These are phyloP conservation scores for Siphlonurus alternatus DNA, from an alignment of 2,888 invertebrate species.

Conservation along the genomic window DNA sequence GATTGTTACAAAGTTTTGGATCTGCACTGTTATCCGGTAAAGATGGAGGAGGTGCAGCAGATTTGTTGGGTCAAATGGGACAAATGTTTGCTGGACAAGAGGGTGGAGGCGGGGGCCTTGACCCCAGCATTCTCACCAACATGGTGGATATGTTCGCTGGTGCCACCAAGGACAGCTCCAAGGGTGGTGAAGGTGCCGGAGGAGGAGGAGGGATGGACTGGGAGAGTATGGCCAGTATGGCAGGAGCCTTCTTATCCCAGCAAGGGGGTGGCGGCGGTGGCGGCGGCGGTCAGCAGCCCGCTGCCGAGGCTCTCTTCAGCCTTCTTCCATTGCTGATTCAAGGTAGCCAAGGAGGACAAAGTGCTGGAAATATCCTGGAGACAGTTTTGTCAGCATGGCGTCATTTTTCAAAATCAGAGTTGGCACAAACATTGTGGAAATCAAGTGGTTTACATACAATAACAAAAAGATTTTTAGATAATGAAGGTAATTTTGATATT, in stretches of 20 bases:
- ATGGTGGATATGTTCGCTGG: conserved; percentile 35
- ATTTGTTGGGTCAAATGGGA: neutral
- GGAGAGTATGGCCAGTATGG: conserved; percentile 12
- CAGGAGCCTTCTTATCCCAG: conserved; percentile 10
- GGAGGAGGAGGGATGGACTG: conserved; percentile 11
- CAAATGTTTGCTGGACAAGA: neutral
- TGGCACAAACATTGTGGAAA: conserved; percentile 54
- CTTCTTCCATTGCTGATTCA: conserved; percentile 51
- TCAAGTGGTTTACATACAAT: conserved; percentile 53
- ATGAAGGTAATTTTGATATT: conserved; percentile 52
- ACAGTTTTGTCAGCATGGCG: conserved; percentile 1
- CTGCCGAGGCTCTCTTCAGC: conserved; percentile 27
- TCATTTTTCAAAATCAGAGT: conserved; percentile 44
- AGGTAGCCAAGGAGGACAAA: conserved; percentile 20
- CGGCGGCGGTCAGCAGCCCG: conserved; percentile 13
- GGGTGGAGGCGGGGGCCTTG: conserved; percentile 29
- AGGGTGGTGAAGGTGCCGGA: conserved; percentile 14
- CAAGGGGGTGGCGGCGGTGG: conserved; percentile 16
- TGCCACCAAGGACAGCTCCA: conserved; percentile 12
- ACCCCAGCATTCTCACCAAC: conserved; percentile 38
- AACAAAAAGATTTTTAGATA: conserved; percentile 48
- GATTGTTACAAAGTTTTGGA: conserved; percentile 12
- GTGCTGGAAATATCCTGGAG: neutral
- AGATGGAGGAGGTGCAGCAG: conserved; percentile 14
- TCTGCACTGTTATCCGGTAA: conserved; percentile 16